These are phyloP conservation scores for Trinectes maculatus DNA, from an alignment of 2,113 vertebrate genomes.

Conservation along the genomic window DNA sequence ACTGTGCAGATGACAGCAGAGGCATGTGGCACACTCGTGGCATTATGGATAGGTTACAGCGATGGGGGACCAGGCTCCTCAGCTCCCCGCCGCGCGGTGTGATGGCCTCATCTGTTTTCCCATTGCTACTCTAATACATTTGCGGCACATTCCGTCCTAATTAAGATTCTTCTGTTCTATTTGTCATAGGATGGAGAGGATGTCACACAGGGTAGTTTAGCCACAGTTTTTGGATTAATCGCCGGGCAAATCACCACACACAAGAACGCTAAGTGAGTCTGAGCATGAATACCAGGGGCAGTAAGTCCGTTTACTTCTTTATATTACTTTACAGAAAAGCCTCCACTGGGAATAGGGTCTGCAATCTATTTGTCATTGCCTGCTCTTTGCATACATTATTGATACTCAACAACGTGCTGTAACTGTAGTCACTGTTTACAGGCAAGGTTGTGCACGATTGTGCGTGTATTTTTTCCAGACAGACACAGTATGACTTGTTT, in stretches of 20 bases:
- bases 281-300: conserved; percentile 48
- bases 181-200: conserved; percentile 76
- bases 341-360: conserved; percentile 51
- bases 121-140: conserved; percentile 77
- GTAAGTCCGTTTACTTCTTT: conserved; percentile 31
- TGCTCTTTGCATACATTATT: conserved; percentile 47
- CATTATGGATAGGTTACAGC: conserved; percentile 77
- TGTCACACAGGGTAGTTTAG: conserved; percentile 77
- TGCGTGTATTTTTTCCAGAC: conserved; percentile 8
- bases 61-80: conserved; percentile 73
- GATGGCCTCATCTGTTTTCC: conserved; percentile 81
- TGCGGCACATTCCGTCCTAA: conserved; percentile 76
- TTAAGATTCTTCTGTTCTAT: conserved; percentile 78
- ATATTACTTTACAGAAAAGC: conserved; percentile 61
- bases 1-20: conserved; percentile 73
- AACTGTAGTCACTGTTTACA: conserved; percentile 48
- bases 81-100: conserved; percentile 73
- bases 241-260: conserved; percentile 70
- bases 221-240: conserved; percentile 80
- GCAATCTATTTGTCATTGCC: conserved; percentile 53
- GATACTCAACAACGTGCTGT: conserved; percentile 46
- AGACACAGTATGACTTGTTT: not conserved
- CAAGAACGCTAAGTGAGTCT: conserved; percentile 56
- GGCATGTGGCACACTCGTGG: conserved; percentile 74
- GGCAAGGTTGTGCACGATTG: conserved; percentile 7